These are phyloP conservation scores for Macrochelys suwanniensis DNA, from an alignment of 2,797 vertebrate genomes.

Conservation along the genomic window DNA sequence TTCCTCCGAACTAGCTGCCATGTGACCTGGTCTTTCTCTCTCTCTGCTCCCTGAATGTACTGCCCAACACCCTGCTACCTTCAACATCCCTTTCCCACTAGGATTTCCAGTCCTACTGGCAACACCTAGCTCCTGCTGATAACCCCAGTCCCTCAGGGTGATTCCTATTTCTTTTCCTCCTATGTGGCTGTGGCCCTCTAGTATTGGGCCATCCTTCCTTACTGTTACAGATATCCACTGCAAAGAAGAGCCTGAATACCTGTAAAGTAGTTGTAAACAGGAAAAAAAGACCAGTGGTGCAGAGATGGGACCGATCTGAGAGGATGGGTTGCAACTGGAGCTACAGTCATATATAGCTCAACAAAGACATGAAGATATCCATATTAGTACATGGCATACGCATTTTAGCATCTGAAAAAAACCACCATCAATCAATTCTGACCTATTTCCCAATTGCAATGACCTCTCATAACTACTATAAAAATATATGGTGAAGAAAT, in stretches of 20 bases:
- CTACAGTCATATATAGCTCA: not conserved
- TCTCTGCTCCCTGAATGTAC: not conserved
- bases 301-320: not conserved
- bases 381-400: not conserved
- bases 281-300: fast-evolving
- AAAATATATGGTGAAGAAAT: not conserved
- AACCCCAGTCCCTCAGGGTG: not conserved
- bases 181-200: not conserved
- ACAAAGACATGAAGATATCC: not conserved
- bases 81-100: not conserved
- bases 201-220: not conserved
- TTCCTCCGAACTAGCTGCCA: not conserved
- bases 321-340: not conserved
- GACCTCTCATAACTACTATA: not conserved
- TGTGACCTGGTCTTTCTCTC: not conserved
- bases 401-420: not conserved
- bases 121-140: not conserved
- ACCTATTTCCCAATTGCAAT: not conserved
- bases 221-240: not conserved
- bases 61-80: not conserved
- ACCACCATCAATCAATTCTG: not conserved
- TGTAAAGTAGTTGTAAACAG: not conserved
- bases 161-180: not conserved
- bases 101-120: not conserved
- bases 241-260: not conserved